Percentiles rank a stretch among this genome's conserved stretches.
phyloP scores from a whole-genome alignment of 2,888 invertebrate genomes.

The Xanthostigma xanthostigma region DNA sequence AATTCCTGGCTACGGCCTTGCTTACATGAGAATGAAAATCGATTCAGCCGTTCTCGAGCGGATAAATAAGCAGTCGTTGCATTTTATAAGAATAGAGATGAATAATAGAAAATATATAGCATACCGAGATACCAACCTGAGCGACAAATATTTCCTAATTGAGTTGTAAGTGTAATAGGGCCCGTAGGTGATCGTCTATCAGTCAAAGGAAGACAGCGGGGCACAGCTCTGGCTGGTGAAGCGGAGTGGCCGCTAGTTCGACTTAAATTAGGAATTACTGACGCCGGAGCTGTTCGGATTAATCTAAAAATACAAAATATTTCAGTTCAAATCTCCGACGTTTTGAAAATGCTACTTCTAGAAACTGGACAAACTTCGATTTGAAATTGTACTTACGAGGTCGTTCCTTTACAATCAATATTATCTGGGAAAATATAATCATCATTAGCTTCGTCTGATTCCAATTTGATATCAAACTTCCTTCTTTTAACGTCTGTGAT shows the following conservation, averaged over 20 bases:
- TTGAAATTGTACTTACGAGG: slow-evolving; percentile 22
- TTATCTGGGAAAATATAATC: slow-evolving; percentile 49
- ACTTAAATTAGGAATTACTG: slow-evolving; percentile 31
- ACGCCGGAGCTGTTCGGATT: slow-evolving; percentile 28
- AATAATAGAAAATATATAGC: too few relatives aligned
- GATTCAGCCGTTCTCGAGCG: too few relatives aligned
- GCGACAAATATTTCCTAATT: slow-evolving; percentile 43
- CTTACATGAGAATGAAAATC: too few relatives aligned
- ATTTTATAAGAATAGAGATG: too few relatives aligned
- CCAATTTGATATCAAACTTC: slow-evolving; percentile 52
- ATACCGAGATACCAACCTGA: slow-evolving; percentile 30
- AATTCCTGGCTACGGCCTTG: too few relatives aligned
- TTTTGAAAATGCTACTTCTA: too few relatives aligned
- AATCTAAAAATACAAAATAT: slow-evolving; percentile 19
- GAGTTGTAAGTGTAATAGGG: slow-evolving; percentile 50
- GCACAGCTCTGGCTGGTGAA: slow-evolving; percentile 20
- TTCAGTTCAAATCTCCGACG: too few relatives aligned
- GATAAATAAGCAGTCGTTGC: too few relatives aligned
- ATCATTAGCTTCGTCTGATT: slow-evolving; percentile 55
- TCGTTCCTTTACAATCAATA: slow-evolving; percentile 24
- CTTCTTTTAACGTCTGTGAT: slow-evolving; percentile 41
- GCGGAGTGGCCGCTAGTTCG: slow-evolving; percentile 27
- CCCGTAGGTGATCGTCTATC: slow-evolving; percentile 40
- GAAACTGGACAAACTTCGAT: too few relatives aligned
- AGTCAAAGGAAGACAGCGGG: slow-evolving; percentile 24